Conservation (phyloP, 2,113 vertebrate species). For the Salvelinus fontinalis region DNA sequence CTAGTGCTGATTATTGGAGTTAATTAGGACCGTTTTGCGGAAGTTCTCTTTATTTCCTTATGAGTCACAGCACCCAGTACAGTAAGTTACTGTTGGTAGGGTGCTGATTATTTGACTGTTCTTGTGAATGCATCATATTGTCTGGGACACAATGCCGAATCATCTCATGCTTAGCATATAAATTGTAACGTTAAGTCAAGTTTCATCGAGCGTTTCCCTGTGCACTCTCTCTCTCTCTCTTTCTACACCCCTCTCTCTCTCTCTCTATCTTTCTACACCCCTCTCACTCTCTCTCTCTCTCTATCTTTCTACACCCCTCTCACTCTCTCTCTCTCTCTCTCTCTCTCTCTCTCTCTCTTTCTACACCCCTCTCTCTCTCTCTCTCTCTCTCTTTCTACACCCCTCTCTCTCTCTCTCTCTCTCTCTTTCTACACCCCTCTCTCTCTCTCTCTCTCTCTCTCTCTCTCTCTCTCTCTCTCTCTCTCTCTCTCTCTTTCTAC, state of each 20-base stretch:
- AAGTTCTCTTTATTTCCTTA: neutral
- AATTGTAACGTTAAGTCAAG: conserved; percentile 26
- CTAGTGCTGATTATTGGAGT: conserved; percentile 51
- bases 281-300: neutral
- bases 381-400: no score
- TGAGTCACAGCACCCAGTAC: neutral
- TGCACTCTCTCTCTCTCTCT: neutral
- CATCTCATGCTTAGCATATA: conserved; percentile 25
- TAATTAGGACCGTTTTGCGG: conserved; percentile 49
- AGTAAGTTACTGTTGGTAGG: conserved; percentile 33
- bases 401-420: no score
- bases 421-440: neutral
- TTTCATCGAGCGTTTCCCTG: neutral
- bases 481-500: no score
- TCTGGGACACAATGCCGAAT: conserved; percentile 18
- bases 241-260: neutral
- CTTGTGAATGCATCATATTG: conserved; percentile 42
- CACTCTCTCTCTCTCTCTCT: no score
- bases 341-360: neutral
- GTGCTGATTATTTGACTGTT: conserved; percentile 27
- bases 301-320: no score
- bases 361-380: no score
- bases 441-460: no score
- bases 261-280: no score
- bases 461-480: no score